phyloP scores from a whole-genome alignment of 2,797 vertebrate species.

The Chloroceryle inda region DNA sequence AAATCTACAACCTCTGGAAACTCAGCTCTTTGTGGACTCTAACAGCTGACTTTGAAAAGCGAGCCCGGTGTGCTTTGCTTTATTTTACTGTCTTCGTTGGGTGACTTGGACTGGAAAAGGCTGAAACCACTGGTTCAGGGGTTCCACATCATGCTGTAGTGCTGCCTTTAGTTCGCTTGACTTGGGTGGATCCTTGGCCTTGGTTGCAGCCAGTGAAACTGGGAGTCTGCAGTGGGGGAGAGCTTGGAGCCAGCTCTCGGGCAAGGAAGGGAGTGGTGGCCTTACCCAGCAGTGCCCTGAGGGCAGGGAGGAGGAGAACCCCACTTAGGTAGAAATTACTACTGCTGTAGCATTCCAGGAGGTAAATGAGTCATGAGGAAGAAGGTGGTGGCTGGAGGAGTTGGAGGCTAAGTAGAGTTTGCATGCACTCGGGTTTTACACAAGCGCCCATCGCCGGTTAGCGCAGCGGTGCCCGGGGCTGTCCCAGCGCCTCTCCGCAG shows the following conservation, averaged over 20 bases:
- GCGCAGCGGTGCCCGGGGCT: neutral
- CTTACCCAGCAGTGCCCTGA: neutral
- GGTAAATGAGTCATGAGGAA: neutral
- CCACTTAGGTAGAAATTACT: neutral
- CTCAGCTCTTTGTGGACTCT: neutral
- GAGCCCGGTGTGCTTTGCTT: neutral
- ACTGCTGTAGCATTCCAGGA: neutral
- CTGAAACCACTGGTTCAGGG: neutral
- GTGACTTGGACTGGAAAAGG: neutral
- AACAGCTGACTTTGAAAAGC: neutral
- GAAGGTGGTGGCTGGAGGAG: neutral
- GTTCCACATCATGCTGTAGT: neutral
- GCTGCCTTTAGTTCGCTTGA: neutral
- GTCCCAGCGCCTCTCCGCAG: neutral
- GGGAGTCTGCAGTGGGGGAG: neutral
- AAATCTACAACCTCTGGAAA: neutral
- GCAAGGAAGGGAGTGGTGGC: neutral
- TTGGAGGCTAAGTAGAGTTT: neutral
- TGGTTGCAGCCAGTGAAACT: neutral
- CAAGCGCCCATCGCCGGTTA: neutral
- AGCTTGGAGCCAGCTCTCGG: neutral
- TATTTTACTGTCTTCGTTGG: neutral
- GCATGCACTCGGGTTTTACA: neutral
- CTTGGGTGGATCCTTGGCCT: neutral
- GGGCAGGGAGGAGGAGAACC: neutral